Conservation (phyloP, 2,888 invertebrate species). For the Ectemnius continuus region DNA sequence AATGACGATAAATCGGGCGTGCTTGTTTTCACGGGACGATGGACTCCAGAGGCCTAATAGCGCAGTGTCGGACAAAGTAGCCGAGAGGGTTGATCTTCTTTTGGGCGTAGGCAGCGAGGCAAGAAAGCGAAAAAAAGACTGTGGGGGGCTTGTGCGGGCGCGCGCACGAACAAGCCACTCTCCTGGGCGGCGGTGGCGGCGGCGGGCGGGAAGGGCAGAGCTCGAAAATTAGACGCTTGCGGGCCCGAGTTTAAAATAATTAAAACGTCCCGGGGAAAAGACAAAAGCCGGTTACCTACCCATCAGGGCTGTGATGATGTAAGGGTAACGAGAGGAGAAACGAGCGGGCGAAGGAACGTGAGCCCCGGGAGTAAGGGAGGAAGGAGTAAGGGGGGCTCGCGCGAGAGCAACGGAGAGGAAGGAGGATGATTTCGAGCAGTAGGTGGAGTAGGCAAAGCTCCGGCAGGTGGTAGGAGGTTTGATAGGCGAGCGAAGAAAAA, state of each 20-base stretch:
- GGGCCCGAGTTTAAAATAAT: constrained; percentile 75
- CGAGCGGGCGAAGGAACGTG: not conserved
- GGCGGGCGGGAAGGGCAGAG: no score
- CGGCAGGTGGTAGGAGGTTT: constrained; percentile 54
- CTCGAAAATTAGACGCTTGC: constrained; percentile 74
- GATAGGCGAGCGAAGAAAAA: constrained; percentile 77
- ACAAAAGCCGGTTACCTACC: constrained; percentile 74
- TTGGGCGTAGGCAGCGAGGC: no score
- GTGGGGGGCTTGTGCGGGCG: no score
- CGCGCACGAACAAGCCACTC: no score
- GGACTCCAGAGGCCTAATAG: no score
- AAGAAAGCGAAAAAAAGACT: no score
- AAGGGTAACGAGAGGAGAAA: constrained; percentile 61
- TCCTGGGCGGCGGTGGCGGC: no score
- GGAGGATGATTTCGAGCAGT: constrained; percentile 51
- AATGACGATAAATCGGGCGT: no score
- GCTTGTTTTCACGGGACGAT: no score
- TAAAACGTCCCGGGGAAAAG: constrained; percentile 74
- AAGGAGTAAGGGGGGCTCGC: constrained; percentile 38
- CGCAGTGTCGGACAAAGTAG: no score
- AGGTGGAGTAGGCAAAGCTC: constrained; percentile 15
- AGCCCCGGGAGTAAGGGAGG: constrained; percentile 54
- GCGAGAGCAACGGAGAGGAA: constrained; percentile 54
- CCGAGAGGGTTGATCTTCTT: no score
- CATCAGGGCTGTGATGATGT: constrained; percentile 65